Evolutionary conservation across 2,888 invertebrate species (phyloP).

Genomic region (Abrostola tripartita): DNA sequence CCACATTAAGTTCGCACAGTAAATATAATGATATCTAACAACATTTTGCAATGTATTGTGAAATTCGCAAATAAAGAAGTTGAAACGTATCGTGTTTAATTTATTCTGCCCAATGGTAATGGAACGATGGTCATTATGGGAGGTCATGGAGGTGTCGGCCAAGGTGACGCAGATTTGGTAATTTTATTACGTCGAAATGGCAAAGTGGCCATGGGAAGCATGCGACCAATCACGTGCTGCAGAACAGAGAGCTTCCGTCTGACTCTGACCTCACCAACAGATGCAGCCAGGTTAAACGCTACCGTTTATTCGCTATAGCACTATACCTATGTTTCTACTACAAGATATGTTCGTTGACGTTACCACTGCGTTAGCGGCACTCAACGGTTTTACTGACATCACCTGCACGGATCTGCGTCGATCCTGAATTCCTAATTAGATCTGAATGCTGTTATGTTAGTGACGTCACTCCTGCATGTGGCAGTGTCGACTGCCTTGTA

Average conservation of each 20-base stretch:
- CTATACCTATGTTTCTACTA: neutral
- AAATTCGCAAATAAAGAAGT: conserved; percentile 47
- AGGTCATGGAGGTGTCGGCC: conserved; percentile 38
- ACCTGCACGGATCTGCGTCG: neutral
- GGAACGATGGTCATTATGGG: conserved; percentile 33
- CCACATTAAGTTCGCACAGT: conserved; percentile 1
- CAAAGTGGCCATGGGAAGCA: conserved; percentile 6
- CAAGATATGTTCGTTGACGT: neutral
- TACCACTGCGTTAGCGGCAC: neutral
- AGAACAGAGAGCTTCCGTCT: neutral
- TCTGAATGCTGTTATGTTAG: neutral
- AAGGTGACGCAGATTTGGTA: conserved; percentile 35
- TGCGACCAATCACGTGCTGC: neutral
- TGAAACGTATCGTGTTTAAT: conserved; percentile 45
- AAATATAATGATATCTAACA: neutral
- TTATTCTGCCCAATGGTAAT: conserved; percentile 46
- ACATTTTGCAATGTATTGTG: conserved; percentile 26
- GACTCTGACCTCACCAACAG: neutral
- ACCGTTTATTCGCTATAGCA: neutral
- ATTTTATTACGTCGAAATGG: conserved; percentile 20
- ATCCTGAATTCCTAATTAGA: neutral
- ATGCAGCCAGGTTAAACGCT: neutral
- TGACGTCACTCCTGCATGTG: neutral
- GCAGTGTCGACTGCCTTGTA: neutral
- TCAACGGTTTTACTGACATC: neutral